Evolutionary conservation across 2,888 invertebrate genomes (phyloP), one percentile per base, ranked within the genome.

Genomic region (Parascotia fuliginaria): DNA sequence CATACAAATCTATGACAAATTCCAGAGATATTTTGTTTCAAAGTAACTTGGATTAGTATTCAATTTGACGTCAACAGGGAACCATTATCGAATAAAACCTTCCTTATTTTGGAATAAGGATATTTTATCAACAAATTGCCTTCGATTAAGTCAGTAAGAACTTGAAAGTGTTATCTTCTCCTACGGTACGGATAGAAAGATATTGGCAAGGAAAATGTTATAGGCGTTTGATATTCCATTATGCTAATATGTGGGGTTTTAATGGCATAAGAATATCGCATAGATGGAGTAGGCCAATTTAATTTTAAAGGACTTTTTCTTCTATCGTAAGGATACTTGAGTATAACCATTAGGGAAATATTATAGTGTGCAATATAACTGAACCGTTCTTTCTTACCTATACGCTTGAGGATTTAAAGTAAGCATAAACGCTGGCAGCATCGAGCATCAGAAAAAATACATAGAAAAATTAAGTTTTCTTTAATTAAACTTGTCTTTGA

Each of bases 51-150:
- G 40, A 49, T 54, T 62, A 58, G 43, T 49, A 54, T 58, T 58
- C 49, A 51, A 55, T 55, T 54, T 49, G 31, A 31, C 12, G 60
- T 55, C 43, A 60, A 54, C 60, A 54, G 32, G 32, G 33, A 33
- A 9, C 56, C 47, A 49, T 56, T 56, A 60, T 64, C 42, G 47
- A 44, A 55, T 56, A 42, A 44, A 42, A 50, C 43, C 14, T 13
- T 13, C 14, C 7, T 13, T 13, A 6, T 2, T 13, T 31, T 29
- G 0, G 29, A 55, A 43, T n/a, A 22, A 33, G 19, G 29, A 27
- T 37, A 46, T 52, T 52, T 48, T 40, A 38, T 41, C 14, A 14
- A 31, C 36, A 22, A 31, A 43, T 37, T 43, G 42, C 31, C 29
- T 32, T 32, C 43, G 43, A 49, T 46, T 42, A 44, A 46, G 5